Conservation (phyloP, 2,797 vertebrate genomes). For the Arrhamphus sclerolepis region DNA sequence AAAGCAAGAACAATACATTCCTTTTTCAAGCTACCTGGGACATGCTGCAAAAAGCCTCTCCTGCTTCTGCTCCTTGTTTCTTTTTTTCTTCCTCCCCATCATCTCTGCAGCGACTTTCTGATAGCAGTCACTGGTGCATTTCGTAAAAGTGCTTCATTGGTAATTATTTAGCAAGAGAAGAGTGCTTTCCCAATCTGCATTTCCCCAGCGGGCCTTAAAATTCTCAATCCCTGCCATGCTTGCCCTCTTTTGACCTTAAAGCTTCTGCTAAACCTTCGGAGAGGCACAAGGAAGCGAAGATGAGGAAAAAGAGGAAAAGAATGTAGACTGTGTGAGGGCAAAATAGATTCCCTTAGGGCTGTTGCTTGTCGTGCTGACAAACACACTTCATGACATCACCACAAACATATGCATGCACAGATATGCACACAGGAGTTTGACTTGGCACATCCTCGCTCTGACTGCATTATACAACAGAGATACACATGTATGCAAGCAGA, state of each 20-base stretch:
- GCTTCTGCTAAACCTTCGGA: slow-evolving; percentile 22
- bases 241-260: slow-evolving; percentile 31
- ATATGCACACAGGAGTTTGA: slow-evolving; percentile 22
- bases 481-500: slow-evolving; percentile 13
- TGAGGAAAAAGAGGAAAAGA: slow-evolving; percentile 9
- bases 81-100: slow-evolving; percentile 12
- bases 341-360: slow-evolving; percentile 26
- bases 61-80: slow-evolving; percentile 28
- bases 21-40: not conserved
- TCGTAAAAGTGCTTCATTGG: slow-evolving; percentile 39
- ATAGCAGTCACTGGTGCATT: slow-evolving; percentile 37
- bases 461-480: slow-evolving; percentile 49
- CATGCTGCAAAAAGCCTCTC: slow-evolving; percentile 5
- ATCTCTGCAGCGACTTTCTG: slow-evolving; percentile 42
- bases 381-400: slow-evolving; percentile 50
- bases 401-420: slow-evolving; percentile 17
- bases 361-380: slow-evolving; percentile 53
- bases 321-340: slow-evolving; percentile 19
- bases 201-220: slow-evolving; percentile 2
- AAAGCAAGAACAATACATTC: not conserved
- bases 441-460: slow-evolving; percentile 28
- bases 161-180: slow-evolving; percentile 36
- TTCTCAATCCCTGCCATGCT: not conserved
- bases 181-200: slow-evolving; percentile 25
- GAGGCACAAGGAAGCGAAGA: slow-evolving; percentile 6